Evolutionary conservation across 2,888 invertebrate genomes (phyloP).

Genomic region (Hirtodrosophila trivittata): DNA sequence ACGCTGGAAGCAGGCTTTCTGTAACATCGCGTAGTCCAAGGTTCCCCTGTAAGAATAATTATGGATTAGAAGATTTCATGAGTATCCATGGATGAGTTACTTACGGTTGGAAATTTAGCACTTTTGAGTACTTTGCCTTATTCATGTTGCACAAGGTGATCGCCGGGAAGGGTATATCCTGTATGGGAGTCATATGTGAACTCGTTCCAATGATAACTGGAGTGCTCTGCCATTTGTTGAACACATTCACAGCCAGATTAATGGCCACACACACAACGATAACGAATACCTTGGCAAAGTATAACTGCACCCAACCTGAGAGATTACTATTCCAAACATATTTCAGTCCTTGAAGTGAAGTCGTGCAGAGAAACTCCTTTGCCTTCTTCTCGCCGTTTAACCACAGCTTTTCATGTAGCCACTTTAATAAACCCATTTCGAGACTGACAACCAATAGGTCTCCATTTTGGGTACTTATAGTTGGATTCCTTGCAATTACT

Average conservation of each 20-base stretch:
- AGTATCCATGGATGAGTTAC: slow-evolving; percentile 1
- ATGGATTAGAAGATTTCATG: background rate
- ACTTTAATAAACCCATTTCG: slow-evolving; percentile 29
- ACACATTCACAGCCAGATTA: slow-evolving; percentile 85
- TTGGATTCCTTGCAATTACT: slow-evolving; percentile 1
- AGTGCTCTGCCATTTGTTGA: slow-evolving; percentile 88
- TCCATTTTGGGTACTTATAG: background rate
- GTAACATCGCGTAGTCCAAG: slow-evolving; percentile 84
- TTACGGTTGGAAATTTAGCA: slow-evolving; percentile 55
- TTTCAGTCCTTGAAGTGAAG: slow-evolving; percentile 89
- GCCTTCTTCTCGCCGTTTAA: slow-evolving; percentile 74
- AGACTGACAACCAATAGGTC: too few species aligned
- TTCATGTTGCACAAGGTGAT: slow-evolving; percentile 94
- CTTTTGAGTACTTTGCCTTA: slow-evolving; percentile 87
- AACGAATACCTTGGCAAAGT: slow-evolving; percentile 89
- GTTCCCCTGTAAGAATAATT: slow-evolving; percentile 79
- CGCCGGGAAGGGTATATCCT: slow-evolving; percentile 91
- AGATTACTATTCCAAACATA: slow-evolving; percentile 86
- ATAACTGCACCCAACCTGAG: slow-evolving; percentile 83
- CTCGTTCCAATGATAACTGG: slow-evolving; percentile 92
- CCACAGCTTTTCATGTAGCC: slow-evolving; percentile 3
- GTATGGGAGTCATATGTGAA: slow-evolving; percentile 87
- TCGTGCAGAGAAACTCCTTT: slow-evolving; percentile 86
- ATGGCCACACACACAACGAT: slow-evolving; percentile 87
- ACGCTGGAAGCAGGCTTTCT: slow-evolving; percentile 66